Evolutionary conservation across 2,888 invertebrate genomes (phyloP).

Genomic region (Augiades crinisus): DNA sequence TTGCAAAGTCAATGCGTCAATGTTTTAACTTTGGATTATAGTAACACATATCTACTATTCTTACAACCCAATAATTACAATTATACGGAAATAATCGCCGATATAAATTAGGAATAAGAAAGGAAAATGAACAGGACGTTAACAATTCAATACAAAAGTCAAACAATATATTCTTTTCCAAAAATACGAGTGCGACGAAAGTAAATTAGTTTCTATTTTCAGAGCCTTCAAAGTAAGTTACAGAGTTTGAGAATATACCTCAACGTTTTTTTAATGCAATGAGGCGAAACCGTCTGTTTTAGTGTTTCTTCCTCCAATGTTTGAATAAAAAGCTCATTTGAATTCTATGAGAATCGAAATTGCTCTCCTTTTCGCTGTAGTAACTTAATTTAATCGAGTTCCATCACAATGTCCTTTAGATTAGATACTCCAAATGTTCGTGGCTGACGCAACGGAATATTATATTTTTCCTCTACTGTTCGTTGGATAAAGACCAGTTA

Average conservation of each 20-base stretch:
- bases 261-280: constrained; percentile 49
- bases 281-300: constrained; percentile 62
- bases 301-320: constrained; percentile 64
- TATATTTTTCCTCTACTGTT: constrained; percentile 8
- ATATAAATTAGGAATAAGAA: no score
- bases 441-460: constrained; percentile 25
- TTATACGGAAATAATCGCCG: no score
- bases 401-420: constrained; percentile 68
- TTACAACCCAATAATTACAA: no score
- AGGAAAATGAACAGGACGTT: no score
- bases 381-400: constrained; percentile 79
- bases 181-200: constrained; percentile 18
- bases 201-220: constrained; percentile 33
- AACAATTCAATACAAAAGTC: no score
- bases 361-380: constrained; percentile 74
- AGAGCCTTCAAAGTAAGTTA: constrained; percentile 35
- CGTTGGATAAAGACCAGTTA: neutral
- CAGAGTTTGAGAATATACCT: constrained; percentile 44
- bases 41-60: no score
- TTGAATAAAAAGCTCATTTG: constrained; percentile 80
- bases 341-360: constrained; percentile 79
- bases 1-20: no score
- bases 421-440: constrained; percentile 46
- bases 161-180: no score
- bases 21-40: no score